Percentiles rank a stretch among this genome's conserved stretches.
Conservation (phyloP, 1,140 invertebrate species). For the Diorhabda carinulata region DNA sequence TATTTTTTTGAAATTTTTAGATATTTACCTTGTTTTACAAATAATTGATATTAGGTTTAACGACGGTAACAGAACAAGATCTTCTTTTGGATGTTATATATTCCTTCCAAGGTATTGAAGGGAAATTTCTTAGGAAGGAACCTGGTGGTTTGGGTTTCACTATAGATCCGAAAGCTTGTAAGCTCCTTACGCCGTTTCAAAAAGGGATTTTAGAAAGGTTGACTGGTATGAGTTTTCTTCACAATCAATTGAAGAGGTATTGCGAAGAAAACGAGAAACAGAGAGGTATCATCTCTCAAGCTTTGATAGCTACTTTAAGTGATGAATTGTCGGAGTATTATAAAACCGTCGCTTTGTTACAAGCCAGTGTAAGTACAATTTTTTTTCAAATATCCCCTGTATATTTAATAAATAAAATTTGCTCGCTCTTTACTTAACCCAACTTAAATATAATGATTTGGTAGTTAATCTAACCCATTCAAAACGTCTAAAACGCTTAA, state of each 20-base stretch:
- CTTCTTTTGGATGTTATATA: slow-evolving; percentile 76
- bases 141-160: slow-evolving; percentile 61
- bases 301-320: slow-evolving; percentile 79
- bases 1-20: neutral
- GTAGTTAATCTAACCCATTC: no score
- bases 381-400: neutral
- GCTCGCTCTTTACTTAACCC: no score
- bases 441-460: no score
- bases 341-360: slow-evolving; percentile 79
- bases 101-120: slow-evolving; percentile 77
- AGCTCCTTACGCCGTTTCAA: slow-evolving; percentile 44
- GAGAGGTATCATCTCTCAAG: slow-evolving; percentile 62
- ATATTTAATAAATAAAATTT: no score
- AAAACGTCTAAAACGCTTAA: no score
- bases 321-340: slow-evolving; percentile 85
- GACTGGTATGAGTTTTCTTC: slow-evolving; percentile 82
- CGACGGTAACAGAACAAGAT: slow-evolving; percentile 42
- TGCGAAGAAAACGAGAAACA: slow-evolving; percentile 64
- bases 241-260: slow-evolving; percentile 71
- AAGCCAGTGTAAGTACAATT: slow-evolving; percentile 64
- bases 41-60: slow-evolving; percentile 27
- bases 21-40: neutral
- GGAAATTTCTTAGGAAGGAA: slow-evolving; percentile 69
- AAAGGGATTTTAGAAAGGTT: slow-evolving; percentile 64
- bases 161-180: slow-evolving; percentile 57